Evolutionary conservation across 2,113 vertebrate species (phyloP), one percentile per base, ranked within the genome.

Genomic region (Hiodon tergisus): DNA sequence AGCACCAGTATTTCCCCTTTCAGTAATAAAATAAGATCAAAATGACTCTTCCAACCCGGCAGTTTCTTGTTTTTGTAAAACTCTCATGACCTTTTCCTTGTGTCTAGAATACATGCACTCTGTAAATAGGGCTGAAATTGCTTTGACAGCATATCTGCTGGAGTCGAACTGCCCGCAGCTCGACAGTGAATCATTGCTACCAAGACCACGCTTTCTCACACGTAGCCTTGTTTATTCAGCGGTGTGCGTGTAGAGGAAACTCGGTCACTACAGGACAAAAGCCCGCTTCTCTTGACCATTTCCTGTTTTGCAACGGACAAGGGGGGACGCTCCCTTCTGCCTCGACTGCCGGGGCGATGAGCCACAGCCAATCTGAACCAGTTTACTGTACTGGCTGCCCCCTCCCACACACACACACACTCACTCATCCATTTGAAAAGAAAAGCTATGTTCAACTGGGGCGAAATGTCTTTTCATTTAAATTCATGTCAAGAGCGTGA

Each of bases 241-340:
- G n/a, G 47, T 9, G n/a, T 73, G 47, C 72, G 17, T 16, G 51
- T 71, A 71, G 69, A n/a, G n/a, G 7, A 65, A 65, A 65, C 16
- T 65, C 5, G 47, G 51, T 16, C 16, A 6, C 61, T 63, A 51
- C 55, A 69, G 14, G 77, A 75, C 77, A 81, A 78, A 52, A 67
- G 69, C 68, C 77, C 85, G 81, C 88, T 90, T 75, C 78, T 85
- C 71, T 81, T 79, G 78, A 84, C 58, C 81, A 81, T 85, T 90
- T 88, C 85, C 85, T 91, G 80, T 88, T 91, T 77, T 87, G 71
- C 54, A 71, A 78, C 77, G 79, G 78, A 55, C 31, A 31, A 78
- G 46, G 84, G 78, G 78, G 86, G 86, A 85, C 76, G 73, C 78
- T 52, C 14, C 48, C 48, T 5, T 48, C 5, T 76, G 3, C 65